Conservation (phyloP, 2,888 invertebrate genomes). For the Corbicula japonica region DNA sequence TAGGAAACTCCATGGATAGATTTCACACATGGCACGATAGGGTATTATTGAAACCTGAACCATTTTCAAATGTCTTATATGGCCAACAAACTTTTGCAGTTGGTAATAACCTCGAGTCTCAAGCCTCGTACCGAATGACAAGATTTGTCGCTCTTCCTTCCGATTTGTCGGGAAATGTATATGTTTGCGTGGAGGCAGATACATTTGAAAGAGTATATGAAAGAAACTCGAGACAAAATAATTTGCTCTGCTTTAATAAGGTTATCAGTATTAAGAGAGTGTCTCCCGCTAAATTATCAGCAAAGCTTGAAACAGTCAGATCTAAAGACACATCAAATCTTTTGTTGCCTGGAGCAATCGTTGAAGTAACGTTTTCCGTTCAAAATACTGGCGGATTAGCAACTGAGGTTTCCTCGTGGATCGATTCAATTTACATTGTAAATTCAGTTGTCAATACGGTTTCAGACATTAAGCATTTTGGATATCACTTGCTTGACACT, state of each 20-base stretch:
- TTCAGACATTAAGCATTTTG: not conserved
- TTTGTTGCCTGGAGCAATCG: slow-evolving; percentile 2
- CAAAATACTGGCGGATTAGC: slow-evolving; percentile 30
- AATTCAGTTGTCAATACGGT: not conserved
- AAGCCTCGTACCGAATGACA: slow-evolving; percentile 14
- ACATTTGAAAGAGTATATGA: slow-evolving; percentile 21
- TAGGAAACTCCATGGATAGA: slow-evolving; percentile 35
- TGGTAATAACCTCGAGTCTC: slow-evolving; percentile 12
- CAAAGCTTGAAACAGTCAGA: not conserved
- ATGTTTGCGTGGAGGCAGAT: slow-evolving; percentile 35
- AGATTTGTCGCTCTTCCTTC: slow-evolving; percentile 40
- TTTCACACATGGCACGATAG: slow-evolving; percentile 26
- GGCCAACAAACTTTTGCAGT: slow-evolving; percentile 10
- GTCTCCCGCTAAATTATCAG: not conserved
- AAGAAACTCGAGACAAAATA: slow-evolving; percentile 28
- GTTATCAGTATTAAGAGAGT: not conserved
- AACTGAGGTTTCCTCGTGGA: slow-evolving; percentile 20
- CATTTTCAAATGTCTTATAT: not conserved
- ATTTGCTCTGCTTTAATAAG: slow-evolving; percentile 8
- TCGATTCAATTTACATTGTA: slow-evolving; percentile 34
- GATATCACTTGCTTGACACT: not conserved
- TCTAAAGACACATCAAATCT: not conserved
- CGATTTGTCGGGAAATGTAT: slow-evolving; percentile 21
- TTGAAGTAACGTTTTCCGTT: slow-evolving; percentile 19
- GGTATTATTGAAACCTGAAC: not conserved